Evolutionary conservation across 2,797 vertebrate species (phyloP).

Genomic region (Pyrrhura leucotis): DNA sequence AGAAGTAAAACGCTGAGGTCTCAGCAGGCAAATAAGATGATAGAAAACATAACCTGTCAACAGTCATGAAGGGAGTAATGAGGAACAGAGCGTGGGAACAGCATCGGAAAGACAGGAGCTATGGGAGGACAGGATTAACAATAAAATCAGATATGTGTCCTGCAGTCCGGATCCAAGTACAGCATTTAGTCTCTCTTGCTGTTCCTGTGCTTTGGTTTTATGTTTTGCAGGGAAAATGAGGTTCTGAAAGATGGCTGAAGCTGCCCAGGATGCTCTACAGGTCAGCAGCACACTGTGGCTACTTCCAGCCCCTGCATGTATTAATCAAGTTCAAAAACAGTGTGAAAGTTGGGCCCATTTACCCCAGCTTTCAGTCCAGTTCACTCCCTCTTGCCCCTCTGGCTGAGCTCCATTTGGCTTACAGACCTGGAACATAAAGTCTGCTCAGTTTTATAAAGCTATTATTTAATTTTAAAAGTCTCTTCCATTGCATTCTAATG

Average conservation of each 20-base stretch:
- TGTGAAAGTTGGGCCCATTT: not conserved
- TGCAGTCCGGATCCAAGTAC: not conserved
- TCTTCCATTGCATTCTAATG: slow-evolving; percentile 20
- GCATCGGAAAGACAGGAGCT: not conserved
- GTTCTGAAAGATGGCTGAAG: not conserved
- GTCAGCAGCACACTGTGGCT: not conserved
- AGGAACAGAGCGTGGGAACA: not conserved
- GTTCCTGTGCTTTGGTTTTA: not conserved
- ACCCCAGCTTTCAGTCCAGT: not conserved
- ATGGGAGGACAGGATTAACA: not conserved
- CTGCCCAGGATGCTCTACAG: not conserved
- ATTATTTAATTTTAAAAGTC: slow-evolving; percentile 43
- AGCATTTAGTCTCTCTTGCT: not conserved
- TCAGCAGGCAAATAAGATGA: not conserved
- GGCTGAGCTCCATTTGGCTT: slow-evolving; percentile 36
- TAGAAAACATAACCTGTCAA: not conserved
- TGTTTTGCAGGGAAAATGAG: not conserved
- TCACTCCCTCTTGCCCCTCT: not conserved
- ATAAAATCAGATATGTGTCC: not conserved
- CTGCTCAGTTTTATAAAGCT: slow-evolving; percentile 27
- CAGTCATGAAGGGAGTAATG: not conserved
- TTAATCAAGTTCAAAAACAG: not conserved
- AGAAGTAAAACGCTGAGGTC: not conserved
- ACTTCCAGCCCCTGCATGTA: not conserved
- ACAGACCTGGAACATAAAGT: slow-evolving; percentile 9